phyloP scores from a whole-genome alignment of 2,888 invertebrate species.

The Apocheima hispidaria region DNA sequence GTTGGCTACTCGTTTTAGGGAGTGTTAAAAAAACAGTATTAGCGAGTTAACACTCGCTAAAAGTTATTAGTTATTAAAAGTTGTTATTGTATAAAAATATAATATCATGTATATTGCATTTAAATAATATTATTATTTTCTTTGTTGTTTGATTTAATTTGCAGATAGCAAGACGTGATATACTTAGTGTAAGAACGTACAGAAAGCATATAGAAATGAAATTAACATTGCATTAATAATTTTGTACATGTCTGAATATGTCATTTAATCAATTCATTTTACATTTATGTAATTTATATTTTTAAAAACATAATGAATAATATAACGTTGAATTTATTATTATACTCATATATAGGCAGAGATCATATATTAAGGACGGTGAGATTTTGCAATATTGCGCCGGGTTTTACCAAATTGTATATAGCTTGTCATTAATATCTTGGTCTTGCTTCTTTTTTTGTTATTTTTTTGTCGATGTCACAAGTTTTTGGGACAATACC shows the following conservation, averaged over 20 bases:
- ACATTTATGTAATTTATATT: not conserved
- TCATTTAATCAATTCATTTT: not conserved
- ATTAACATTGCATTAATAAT: not conserved
- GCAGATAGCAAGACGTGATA: not conserved
- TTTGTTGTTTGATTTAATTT: constrained; percentile 1
- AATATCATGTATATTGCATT: no score
- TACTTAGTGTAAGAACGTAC: constrained; percentile 1
- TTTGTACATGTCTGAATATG: not conserved
- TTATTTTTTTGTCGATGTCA: not conserved
- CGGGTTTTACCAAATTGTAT: not conserved
- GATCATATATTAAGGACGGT: not conserved
- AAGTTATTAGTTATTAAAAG: no score
- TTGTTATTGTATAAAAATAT: no score
- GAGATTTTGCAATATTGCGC: not conserved
- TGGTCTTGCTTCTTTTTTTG: constrained; percentile 1
- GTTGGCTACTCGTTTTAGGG: no score
- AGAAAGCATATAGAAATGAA: not conserved
- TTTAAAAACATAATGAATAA: not conserved
- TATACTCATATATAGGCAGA: not conserved
- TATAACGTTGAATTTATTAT: not conserved
- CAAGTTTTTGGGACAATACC: constrained; percentile 14
- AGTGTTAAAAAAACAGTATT: no score
- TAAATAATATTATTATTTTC: not conserved
- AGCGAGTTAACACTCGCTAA: no score
- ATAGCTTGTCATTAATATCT: not conserved